Evolutionary conservation across 2,113 vertebrate species (phyloP).

Genomic region (Euleptes europaea): DNA sequence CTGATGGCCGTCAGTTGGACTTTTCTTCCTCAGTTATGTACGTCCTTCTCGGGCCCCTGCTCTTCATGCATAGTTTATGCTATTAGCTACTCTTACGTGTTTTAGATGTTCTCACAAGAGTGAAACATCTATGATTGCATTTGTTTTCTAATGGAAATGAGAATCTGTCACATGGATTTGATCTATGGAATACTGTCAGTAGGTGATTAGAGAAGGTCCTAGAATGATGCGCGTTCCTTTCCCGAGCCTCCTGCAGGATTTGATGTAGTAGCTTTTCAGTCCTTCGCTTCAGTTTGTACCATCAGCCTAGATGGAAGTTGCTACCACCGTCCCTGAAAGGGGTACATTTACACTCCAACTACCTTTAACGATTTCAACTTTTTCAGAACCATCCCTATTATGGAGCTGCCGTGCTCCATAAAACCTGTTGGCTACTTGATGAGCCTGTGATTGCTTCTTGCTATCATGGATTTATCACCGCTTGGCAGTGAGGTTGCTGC

Average conservation of each 20-base stretch:
- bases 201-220: background rate
- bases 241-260: fast-evolving
- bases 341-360: background rate
- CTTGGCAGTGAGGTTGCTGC: background rate
- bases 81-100: background rate
- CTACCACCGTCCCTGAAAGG: background rate
- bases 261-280: background rate
- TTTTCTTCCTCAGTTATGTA: background rate
- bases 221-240: background rate
- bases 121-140: background rate
- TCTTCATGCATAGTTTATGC: background rate
- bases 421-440: background rate
- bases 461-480: background rate
- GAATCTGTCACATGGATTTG: constrained; percentile 16
- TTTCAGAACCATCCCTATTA: background rate
- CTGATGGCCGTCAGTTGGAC: background rate
- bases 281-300: background rate
- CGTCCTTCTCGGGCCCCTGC: background rate
- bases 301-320: background rate
- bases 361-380: background rate
- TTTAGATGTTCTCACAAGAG: background rate
- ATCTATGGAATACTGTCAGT: background rate
- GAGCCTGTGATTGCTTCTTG: background rate
- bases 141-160: constrained; percentile 10
- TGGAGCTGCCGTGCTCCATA: background rate